Conservation (phyloP, 2,797 vertebrate genomes). For the Pangasius krempfi region DNA sequence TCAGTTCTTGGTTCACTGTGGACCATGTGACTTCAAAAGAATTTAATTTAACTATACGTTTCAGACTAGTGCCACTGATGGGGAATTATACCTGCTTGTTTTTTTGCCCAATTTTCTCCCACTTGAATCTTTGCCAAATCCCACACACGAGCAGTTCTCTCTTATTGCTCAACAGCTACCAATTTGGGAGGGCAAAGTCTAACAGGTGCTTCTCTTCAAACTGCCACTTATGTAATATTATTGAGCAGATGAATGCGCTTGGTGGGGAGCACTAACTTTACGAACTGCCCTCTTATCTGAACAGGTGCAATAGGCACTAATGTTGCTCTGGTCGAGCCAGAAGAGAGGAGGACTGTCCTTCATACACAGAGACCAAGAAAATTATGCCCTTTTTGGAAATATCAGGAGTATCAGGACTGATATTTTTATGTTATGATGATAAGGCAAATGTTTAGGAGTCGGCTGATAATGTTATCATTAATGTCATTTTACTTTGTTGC, state of each 20-base stretch:
- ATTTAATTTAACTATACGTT: background rate
- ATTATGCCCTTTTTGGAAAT: background rate
- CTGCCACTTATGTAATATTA: background rate
- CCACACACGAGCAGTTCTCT: background rate
- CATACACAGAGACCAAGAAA: background rate
- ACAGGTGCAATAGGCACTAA: background rate
- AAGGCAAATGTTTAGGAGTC: background rate
- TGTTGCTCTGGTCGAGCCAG: background rate
- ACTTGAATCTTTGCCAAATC: background rate
- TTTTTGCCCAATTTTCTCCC: background rate
- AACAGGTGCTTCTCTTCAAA: background rate
- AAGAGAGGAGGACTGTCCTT: background rate
- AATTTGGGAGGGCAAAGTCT: background rate
- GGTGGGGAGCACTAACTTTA: background rate
- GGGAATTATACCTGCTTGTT: background rate
- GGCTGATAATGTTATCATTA: background rate
- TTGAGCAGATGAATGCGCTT: background rate
- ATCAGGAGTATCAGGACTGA: too few relatives aligned
- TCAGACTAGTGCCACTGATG: background rate
- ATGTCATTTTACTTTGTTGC: background rate
- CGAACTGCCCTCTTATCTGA: background rate
- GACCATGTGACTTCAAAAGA: background rate
- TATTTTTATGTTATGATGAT: background rate
- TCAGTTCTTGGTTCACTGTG: background rate
- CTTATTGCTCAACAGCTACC: background rate